Evolutionary conservation across 2,797 vertebrate species (phyloP).

Genomic region (Cossypha caffra): DNA sequence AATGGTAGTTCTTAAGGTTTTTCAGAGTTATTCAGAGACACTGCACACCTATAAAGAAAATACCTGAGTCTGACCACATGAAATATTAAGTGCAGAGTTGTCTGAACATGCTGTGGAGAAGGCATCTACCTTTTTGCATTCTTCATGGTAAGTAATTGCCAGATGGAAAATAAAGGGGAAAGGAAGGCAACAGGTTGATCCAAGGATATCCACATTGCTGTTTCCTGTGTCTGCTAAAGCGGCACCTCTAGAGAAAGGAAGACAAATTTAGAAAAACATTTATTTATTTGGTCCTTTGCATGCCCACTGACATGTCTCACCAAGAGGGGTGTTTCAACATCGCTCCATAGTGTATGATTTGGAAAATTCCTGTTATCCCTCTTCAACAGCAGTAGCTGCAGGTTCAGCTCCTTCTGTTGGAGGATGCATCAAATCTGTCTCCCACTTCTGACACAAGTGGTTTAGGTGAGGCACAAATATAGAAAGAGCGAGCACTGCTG

Average conservation of each 20-base stretch:
- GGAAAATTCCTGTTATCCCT: not conserved
- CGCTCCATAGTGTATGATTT: not conserved
- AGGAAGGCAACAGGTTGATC: not conserved
- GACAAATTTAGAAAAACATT: not conserved
- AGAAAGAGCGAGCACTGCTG: not conserved
- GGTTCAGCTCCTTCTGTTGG: not conserved
- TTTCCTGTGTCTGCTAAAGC: not conserved
- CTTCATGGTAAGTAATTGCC: not conserved
- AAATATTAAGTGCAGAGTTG: not conserved
- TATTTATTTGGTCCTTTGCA: not conserved
- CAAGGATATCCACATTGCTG: not conserved
- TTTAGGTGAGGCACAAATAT: not conserved
- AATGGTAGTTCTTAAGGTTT: not conserved
- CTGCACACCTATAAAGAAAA: not conserved
- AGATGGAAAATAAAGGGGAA: not conserved
- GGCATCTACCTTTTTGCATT: not conserved
- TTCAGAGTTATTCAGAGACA: not conserved
- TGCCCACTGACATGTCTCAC: not conserved
- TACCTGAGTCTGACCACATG: not conserved
- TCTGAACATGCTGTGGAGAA: not conserved
- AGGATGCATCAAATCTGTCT: not conserved
- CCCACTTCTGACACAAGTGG: not conserved
- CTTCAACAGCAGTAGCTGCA: not conserved
- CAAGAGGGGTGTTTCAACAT: not conserved
- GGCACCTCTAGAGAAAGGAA: not conserved